Evolutionary conservation across 2,888 invertebrate genomes (phyloP).

Genomic region (Amphipoea oculea): DNA sequence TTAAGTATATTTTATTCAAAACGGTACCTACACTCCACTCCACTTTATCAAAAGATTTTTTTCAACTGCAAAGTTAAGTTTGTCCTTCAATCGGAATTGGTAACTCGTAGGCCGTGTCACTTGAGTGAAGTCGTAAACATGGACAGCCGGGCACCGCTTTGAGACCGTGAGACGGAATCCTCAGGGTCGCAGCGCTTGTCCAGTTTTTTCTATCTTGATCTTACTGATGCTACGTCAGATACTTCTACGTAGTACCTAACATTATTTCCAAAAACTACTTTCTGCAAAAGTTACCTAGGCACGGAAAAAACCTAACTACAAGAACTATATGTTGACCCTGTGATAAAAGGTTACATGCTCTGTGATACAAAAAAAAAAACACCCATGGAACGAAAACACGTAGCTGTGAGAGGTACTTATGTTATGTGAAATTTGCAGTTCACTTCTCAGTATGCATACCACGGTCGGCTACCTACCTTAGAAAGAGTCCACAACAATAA

Average conservation of each 20-base stretch:
- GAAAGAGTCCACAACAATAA: conserved; percentile 74
- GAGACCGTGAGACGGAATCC: background rate
- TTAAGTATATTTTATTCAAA: background rate
- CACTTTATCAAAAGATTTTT: background rate
- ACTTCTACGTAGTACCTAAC: background rate
- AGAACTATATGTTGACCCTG: conserved; percentile 11
- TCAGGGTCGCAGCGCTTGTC: background rate
- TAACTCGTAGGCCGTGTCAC: background rate
- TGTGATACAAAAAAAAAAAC: background rate
- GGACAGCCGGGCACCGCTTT: background rate
- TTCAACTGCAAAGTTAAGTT: background rate
- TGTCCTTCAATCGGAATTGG: background rate
- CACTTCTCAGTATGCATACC: conserved; percentile 79
- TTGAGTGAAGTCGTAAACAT: background rate
- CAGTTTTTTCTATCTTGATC: background rate
- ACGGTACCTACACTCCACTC: background rate
- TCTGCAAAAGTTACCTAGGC: background rate
- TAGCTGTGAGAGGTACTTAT: conserved; percentile 43
- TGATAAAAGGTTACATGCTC: background rate
- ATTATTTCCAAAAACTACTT: background rate
- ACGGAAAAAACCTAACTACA: background rate
- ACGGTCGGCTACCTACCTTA: conserved; percentile 73
- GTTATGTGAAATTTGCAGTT: conserved; percentile 79
- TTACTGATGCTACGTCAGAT: background rate
- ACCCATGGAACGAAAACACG: conserved; percentile 24